Percentiles rank a stretch among this genome's conserved stretches.
Evolutionary conservation across 2,797 vertebrate genomes (phyloP).

Genomic region (Helarctos malayanus): DNA sequence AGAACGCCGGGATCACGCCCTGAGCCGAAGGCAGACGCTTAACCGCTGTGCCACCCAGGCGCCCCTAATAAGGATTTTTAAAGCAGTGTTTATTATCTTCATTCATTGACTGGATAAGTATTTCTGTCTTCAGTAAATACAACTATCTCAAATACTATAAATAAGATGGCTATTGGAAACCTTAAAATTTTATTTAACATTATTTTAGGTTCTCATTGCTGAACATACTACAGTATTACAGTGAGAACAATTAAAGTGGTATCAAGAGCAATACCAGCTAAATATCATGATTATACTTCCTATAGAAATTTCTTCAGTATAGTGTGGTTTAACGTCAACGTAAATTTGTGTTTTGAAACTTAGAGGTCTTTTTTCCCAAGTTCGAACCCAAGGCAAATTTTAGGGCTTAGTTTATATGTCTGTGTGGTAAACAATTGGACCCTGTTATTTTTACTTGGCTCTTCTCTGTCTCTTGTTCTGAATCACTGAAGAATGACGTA

Average conservation of each 20-base stretch:
- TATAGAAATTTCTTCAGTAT: conserved; percentile 35
- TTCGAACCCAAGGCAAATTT: conserved; percentile 44
- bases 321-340: neutral
- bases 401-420: conserved; percentile 39
- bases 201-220: conserved; percentile 58
- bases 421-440: neutral
- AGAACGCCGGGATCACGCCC: too few species aligned
- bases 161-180: conserved; percentile 5
- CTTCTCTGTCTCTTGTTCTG: neutral
- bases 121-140: conserved; percentile 61
- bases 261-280: conserved; percentile 37
- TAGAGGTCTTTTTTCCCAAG: neutral
- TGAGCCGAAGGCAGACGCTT: too few species aligned
- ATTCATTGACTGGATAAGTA: conserved; percentile 41
- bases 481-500: conserved; percentile 1
- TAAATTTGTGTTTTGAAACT: conserved; percentile 59
- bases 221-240: neutral
- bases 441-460: conserved; percentile 55
- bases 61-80: conserved; percentile 21
- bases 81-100: conserved; percentile 27
- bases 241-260: conserved; percentile 31
- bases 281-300: conserved; percentile 26
- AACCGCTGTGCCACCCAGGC: too few species aligned
- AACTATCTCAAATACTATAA: conserved; percentile 31
- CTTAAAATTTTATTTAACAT: conserved; percentile 36